These are phyloP conservation scores for Rotaria macrura DNA, from an alignment of 2,888 invertebrate genomes.

Conservation along the genomic window DNA sequence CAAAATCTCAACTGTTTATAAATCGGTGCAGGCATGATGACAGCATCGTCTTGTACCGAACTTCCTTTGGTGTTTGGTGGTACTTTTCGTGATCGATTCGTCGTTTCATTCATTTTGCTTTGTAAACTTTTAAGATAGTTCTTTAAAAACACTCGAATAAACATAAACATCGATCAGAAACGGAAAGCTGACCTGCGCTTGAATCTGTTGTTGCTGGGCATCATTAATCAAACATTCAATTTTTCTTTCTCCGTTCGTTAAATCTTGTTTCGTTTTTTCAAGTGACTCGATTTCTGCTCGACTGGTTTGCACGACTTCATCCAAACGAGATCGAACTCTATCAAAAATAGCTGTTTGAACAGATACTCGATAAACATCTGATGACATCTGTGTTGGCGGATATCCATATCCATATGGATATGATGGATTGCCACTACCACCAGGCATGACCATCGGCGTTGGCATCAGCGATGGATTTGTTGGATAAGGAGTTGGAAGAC, in stretches of 20 bases:
- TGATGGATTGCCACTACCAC: neutral
- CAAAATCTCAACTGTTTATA: conserved; percentile 53
- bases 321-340: conserved; percentile 71
- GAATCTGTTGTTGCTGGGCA: conserved; percentile 22
- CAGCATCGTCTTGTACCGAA: neutral
- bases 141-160: neutral
- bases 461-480: neutral
- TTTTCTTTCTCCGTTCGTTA: conserved; percentile 63
- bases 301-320: conserved; percentile 77
- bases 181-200: neutral
- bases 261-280: conserved; percentile 45
- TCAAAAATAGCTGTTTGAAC: conserved; percentile 87
- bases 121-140: neutral
- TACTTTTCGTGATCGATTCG: conserved; percentile 13
- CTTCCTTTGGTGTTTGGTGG: neutral
- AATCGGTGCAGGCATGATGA: neutral
- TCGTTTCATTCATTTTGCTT: neutral
- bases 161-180: neutral
- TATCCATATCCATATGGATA: neutral
- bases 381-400: neutral
- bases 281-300: conserved; percentile 55
- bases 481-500: neutral
- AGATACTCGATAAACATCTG: conserved; percentile 57
- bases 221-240: conserved; percentile 64
- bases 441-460: no score